Conservation (phyloP, 2,797 vertebrate species). For the Halcyon leucocephala region DNA sequence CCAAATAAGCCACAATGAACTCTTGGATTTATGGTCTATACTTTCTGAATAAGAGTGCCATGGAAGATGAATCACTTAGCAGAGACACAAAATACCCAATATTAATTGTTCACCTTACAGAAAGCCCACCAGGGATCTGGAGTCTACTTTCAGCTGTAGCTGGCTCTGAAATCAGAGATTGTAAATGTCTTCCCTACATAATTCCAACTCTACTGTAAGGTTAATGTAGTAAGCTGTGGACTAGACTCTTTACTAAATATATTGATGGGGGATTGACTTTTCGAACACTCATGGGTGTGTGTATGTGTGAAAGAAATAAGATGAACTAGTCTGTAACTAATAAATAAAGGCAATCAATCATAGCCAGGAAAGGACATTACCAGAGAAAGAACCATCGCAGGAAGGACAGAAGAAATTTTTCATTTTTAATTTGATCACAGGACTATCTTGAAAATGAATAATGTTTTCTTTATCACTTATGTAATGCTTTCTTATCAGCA, state of each 20-base stretch:
- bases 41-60: background rate
- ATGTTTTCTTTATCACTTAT: background rate
- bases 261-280: background rate
- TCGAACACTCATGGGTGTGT: background rate
- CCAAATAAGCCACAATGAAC: background rate
- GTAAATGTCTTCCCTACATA: background rate
- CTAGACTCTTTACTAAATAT: background rate
- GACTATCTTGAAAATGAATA: background rate
- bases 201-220: background rate
- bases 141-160: background rate
- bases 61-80: background rate
- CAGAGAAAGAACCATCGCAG: background rate
- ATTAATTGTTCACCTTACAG: background rate
- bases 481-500: background rate
- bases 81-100: background rate
- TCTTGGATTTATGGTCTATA: background rate
- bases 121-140: background rate
- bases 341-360: background rate
- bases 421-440: background rate
- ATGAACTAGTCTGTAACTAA: background rate
- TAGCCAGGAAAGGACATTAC: background rate
- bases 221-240: background rate
- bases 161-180: background rate
- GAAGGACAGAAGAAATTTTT: background rate
- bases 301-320: background rate